Evolutionary conservation across 2,888 invertebrate species (phyloP), one percentile per base, ranked within the genome.

Genomic region (Eristalis intricaria): DNA sequence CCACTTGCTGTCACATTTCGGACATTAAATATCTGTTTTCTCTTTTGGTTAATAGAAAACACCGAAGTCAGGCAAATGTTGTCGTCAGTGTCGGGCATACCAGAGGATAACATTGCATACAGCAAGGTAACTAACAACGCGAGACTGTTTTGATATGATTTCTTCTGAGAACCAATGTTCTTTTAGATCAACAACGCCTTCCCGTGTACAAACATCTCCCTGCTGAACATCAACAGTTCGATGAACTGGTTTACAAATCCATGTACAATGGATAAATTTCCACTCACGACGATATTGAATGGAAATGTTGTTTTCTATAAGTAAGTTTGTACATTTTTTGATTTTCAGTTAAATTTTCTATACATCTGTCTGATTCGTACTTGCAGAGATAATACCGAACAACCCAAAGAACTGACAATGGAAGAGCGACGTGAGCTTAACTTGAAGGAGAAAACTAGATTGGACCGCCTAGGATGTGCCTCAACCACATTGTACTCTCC

Each of bases 281-380:
- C 95, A 32, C 91, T 95, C 43, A 94, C 94, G 89, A 94, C 95
- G 81, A 93, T 94, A 90, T 95, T 95, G 89, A 95, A 95, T 91
- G 96, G 96, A 63, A 93, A 94, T 90, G 94, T 96, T 76, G 94
- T 96, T 90, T 95, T 95, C 90, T 96, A 95, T 93, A 96, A 95
- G 96, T 96, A 89, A 91, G 90, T 38, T 81, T 23, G 13, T 38
- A 26, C 29, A 29, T 5, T 22, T 10, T 74, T 7, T 63, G 23
- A 26, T 69, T 64, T 58, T 77, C 61, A n/a, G n/a, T n/a, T 80
- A 43, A 43, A 58, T 29, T 35, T 64, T 64, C 69, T 68, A 85
- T 60, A 23, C n/a, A 63, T 50, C n/a, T 64, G 0, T 26, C 63
- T 77, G 13, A 13, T 13, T 2, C n/a, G 19, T 15, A 2, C 4